phyloP scores from a whole-genome alignment of 2,797 vertebrate genomes.

The Apogon hyalosoma region DNA sequence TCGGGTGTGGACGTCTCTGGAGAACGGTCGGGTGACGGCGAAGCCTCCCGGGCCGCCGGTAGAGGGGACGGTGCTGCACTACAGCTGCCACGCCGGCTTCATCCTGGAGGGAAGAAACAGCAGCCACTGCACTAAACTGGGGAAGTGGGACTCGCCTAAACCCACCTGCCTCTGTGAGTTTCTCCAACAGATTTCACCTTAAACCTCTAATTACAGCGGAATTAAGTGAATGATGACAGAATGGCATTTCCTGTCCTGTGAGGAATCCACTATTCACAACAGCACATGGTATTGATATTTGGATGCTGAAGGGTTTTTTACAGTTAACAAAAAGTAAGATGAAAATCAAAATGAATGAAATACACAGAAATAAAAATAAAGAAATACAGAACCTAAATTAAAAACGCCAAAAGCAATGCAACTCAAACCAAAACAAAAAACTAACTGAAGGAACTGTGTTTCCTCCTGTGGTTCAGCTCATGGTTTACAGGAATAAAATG shows the following conservation, averaged over 20 bases:
- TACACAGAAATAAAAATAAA: too few relatives aligned
- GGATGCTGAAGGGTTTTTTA: too few relatives aligned
- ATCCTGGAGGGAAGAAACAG: slow-evolving; percentile 89
- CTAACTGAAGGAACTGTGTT: too few relatives aligned
- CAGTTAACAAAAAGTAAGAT: too few relatives aligned
- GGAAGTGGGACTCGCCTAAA: slow-evolving; percentile 92
- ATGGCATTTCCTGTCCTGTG: background rate
- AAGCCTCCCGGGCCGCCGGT: slow-evolving; percentile 87
- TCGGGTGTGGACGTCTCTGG: slow-evolving; percentile 89
- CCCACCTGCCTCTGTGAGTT: slow-evolving; percentile 92
- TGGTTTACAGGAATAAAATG: too few relatives aligned
- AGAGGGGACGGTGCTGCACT: slow-evolving; percentile 90
- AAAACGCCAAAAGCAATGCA: too few relatives aligned
- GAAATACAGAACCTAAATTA: too few relatives aligned
- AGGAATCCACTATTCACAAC: background rate
- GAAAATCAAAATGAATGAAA: too few relatives aligned
- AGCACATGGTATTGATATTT: background rate
- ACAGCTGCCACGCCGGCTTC: slow-evolving; percentile 91
- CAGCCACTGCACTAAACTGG: slow-evolving; percentile 91
- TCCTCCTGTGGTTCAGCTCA: too few relatives aligned
- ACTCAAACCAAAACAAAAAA: too few relatives aligned
- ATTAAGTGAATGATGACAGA: background rate
- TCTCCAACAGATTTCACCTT: background rate
- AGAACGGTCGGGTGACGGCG: slow-evolving; percentile 88
- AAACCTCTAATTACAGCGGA: background rate